These are phyloP conservation scores for Diorhabda sublineata DNA, from an alignment of 1,140 invertebrate genomes.

Conservation along the genomic window DNA sequence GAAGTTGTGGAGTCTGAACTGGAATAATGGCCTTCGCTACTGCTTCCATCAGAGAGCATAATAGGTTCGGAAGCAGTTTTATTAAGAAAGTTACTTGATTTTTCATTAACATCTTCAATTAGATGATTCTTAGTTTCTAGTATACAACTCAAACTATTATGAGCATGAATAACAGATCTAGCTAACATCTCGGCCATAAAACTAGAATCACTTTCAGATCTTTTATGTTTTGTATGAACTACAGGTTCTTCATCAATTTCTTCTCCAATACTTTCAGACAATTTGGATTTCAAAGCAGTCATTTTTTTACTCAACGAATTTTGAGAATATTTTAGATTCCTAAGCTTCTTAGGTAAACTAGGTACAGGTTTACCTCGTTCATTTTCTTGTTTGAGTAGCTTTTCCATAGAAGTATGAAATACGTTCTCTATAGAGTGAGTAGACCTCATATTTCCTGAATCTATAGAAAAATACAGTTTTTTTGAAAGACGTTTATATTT, in stretches of 20 bases:
- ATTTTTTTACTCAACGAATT: constrained; percentile 53
- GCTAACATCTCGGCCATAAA: constrained; percentile 62
- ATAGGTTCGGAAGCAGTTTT: constrained; percentile 25
- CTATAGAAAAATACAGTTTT: constrained; percentile 21
- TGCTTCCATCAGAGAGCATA: constrained; percentile 16
- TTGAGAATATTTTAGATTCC: constrained; percentile 53
- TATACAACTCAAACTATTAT: constrained; percentile 53
- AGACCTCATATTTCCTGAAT: constrained; percentile 18
- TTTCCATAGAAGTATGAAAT: constrained; percentile 44
- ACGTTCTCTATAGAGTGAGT: constrained; percentile 27
- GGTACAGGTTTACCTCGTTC: constrained; percentile 50
- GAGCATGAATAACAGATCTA: constrained; percentile 57
- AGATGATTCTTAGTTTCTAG: constrained; percentile 30
- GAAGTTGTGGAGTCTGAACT: constrained; percentile 29
- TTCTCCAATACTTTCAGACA: constrained; percentile 44
- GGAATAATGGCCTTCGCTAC: constrained; percentile 23
- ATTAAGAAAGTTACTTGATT: constrained; percentile 23
- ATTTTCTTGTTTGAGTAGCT: constrained; percentile 55
- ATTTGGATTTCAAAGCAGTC: constrained; percentile 47
- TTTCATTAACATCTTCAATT: constrained; percentile 32
- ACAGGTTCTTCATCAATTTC: constrained; percentile 35
- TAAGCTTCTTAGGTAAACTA: constrained; percentile 52
- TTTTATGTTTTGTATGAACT: constrained; percentile 47
- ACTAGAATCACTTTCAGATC: constrained; percentile 54
- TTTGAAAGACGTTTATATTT: constrained; percentile 26